Base-by-base conservation (phyloP, 35 echinoderm and acorn worm genomes). In the Acanthaster planci region DNA sequence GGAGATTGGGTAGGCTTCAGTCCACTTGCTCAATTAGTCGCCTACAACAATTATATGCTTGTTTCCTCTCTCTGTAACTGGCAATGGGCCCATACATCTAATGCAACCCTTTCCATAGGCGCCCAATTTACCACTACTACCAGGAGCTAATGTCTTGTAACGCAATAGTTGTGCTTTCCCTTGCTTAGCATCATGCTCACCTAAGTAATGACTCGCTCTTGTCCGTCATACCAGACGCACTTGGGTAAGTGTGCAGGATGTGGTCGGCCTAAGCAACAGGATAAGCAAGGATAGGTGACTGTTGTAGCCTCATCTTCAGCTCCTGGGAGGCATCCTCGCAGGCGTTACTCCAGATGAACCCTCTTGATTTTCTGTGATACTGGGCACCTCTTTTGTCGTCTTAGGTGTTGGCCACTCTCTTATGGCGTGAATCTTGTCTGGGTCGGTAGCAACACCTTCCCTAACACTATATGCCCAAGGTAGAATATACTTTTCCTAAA, bases 11-110 rank as follows among this genome's bases (percentile, higher is more conserved):
- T 87, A 87, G 10, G 88, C 76, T 23, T 84, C 80, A 22, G 72
- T 90, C 88, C 88, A 90, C 53, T 78, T 90, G 52, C 55, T 82
- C 22, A 80, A 92, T 22, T 92, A 92, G 55, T 92, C 90, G 30
- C 83, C 85, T 15, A 92, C 78, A 21, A 88, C 90, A 3, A 92
- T 26, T 2, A 92, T 51, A 72, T 85, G 85, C 72, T 58, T 56
- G 14, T 94, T 94, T 0, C 92, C 88, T 53, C 51, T 23, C 0
- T 78, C 42, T 1, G 93, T 87, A 36, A 8, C 9, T 1, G 85
- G 78, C 10, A 92, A 57, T 22, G 85, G 90, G 0, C 90, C 90
- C 3, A 84, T 2, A 88, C 44, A 78, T 92, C 90, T 32, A 92
- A 55, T 5, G 90, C 90, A 22, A 92, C 84, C 14, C 90, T 52